Conservation (phyloP, 2,888 invertebrate species). For the Scaptomyza tumidula region DNA sequence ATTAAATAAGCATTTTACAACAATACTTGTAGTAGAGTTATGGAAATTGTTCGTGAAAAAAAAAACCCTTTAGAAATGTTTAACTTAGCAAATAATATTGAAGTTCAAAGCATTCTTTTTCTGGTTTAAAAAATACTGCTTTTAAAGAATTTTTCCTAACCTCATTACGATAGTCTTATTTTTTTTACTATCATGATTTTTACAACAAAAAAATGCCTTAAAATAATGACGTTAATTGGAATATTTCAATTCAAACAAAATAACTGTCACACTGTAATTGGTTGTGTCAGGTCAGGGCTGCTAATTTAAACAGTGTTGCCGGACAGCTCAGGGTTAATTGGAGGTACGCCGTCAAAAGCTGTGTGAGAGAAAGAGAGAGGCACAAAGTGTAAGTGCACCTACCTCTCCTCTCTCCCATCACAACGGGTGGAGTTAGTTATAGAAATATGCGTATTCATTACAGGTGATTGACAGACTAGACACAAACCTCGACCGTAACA, state of each 20-base stretch:
- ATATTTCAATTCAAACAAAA: slow-evolving; percentile 19
- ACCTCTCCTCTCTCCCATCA: neutral
- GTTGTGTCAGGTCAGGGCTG: slow-evolving; percentile 67
- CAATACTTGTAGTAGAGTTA: no score
- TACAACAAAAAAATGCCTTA: neutral
- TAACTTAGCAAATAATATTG: no score
- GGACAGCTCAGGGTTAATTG: slow-evolving; percentile 74
- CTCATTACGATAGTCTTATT: no score
- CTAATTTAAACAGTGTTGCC: slow-evolving; percentile 33
- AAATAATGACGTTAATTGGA: slow-evolving; percentile 5
- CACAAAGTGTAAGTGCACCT: neutral
- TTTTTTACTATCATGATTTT: neutral
- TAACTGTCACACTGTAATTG: slow-evolving; percentile 32
- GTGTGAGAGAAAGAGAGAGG: slow-evolving; percentile 13
- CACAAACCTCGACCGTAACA: slow-evolving; percentile 56
- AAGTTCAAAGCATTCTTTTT: no score
- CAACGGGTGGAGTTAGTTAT: slow-evolving; percentile 37
- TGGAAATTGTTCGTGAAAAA: no score
- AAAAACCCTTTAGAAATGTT: no score
- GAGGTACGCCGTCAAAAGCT: slow-evolving; percentile 7
- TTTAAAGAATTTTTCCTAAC: neutral
- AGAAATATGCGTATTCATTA: slow-evolving; percentile 76
- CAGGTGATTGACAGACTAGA: slow-evolving; percentile 75
- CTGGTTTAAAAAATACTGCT: neutral
- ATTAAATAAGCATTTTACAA: no score